Percentiles rank a stretch among this genome's conserved stretches.
phyloP scores from a whole-genome alignment of 1,140 invertebrate species.

The Coelopa frigida region DNA sequence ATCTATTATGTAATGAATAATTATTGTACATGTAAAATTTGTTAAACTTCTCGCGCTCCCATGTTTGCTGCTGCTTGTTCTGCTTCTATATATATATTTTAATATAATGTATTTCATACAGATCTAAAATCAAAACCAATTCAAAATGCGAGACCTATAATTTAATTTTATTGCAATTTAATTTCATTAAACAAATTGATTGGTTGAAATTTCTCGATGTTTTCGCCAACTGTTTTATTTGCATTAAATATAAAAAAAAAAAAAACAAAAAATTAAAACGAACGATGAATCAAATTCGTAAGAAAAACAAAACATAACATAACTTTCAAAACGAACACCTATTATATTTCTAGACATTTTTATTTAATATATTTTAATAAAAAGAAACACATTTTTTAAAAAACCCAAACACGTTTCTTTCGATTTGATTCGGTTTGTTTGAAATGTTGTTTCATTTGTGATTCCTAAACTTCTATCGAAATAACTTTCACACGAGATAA shows the following conservation, averaged over 20 bases:
- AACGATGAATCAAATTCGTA: neutral
- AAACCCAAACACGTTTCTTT: slow-evolving; percentile 2
- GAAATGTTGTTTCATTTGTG: slow-evolving; percentile 2
- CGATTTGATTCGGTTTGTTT: slow-evolving; percentile 3
- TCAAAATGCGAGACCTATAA: too few relatives aligned
- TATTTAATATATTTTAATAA: slow-evolving; percentile 7
- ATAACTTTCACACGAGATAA: slow-evolving; percentile 4
- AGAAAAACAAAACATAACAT: slow-evolving; percentile 1
- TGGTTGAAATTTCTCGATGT: too few relatives aligned
- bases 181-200: too few relatives aligned
- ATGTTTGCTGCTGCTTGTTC: too few relatives aligned
- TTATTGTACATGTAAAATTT: too few relatives aligned
- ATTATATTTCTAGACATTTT: slow-evolving; percentile 7
- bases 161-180: too few relatives aligned
- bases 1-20: too few relatives aligned
- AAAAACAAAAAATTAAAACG: slow-evolving; percentile 9
- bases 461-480: neutral
- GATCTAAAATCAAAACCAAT: too few relatives aligned
- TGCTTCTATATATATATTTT: too few relatives aligned
- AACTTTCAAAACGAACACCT: neutral
- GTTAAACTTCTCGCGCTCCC: too few relatives aligned
- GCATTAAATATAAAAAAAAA: slow-evolving; percentile 9
- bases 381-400: neutral
- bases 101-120: too few relatives aligned
- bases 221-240: too few relatives aligned